These are phyloP conservation scores for Macrochelys suwanniensis DNA, from an alignment of 2,797 vertebrate species.

Conservation along the genomic window DNA sequence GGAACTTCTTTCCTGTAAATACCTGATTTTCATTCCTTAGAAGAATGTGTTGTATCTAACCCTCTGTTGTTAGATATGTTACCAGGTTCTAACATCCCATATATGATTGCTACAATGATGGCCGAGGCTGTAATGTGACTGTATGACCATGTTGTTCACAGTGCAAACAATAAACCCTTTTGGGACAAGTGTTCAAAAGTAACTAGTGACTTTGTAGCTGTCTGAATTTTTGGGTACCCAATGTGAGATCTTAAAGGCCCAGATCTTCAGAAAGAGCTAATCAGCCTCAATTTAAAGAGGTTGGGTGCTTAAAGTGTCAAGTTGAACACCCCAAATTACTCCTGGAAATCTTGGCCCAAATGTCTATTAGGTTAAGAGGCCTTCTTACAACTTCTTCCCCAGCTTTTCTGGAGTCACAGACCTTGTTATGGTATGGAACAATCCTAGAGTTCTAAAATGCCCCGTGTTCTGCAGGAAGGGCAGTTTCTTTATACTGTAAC, in stretches of 20 bases:
- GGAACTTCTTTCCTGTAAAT: neutral
- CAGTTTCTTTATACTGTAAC: neutral
- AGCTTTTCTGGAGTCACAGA: neutral
- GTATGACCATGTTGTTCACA: too few relatives aligned
- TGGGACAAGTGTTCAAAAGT: neutral
- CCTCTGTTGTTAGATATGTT: neutral
- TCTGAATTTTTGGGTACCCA: neutral
- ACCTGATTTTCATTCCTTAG: neutral
- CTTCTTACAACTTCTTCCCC: neutral
- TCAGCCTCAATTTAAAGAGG: neutral
- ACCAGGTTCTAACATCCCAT: neutral
- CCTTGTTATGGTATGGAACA: neutral
- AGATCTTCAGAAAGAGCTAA: neutral
- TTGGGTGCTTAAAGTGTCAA: neutral
- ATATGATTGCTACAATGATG: neutral
- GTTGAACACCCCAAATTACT: neutral
- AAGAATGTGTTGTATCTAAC: neutral
- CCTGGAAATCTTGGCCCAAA: fast-evolving
- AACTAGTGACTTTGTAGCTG: neutral
- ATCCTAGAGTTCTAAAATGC: fast-evolving
- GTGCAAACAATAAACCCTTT: neutral
- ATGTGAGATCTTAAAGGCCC: fast-evolving
- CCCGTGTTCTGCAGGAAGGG: neutral
- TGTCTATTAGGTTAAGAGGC: neutral
- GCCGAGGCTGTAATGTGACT: neutral